A percentile compares a stretch with the other conserved stretches of the same genome.
Evolutionary conservation across 2,113 vertebrate species (phyloP).

Genomic region (Myotis brandtii): DNA sequence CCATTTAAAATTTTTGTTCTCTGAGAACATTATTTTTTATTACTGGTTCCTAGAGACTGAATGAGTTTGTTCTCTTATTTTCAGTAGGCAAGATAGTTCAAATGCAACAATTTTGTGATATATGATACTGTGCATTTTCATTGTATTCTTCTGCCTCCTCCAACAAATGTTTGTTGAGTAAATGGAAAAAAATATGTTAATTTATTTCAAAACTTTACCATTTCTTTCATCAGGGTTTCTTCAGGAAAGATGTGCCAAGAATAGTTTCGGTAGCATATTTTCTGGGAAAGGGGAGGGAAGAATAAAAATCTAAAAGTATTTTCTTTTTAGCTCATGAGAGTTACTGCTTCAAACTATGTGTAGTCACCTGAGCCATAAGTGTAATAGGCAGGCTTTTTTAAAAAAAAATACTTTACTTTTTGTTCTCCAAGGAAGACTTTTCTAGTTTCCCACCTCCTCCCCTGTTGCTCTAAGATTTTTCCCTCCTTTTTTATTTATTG

Average conservation of each 20-base stretch:
- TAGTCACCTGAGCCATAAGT: constrained; percentile 33
- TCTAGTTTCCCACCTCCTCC: background rate
- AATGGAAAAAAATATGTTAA: constrained; percentile 43
- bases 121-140: constrained; percentile 38
- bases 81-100: constrained; percentile 42
- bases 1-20: constrained; percentile 45
- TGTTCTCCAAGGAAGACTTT: constrained; percentile 44
- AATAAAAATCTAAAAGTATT: constrained; percentile 59
- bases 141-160: constrained; percentile 33
- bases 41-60: constrained; percentile 23
- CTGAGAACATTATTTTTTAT: constrained; percentile 34
- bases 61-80: constrained; percentile 48
- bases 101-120: constrained; percentile 26
- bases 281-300: constrained; percentile 39
- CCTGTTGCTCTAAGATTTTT: constrained; percentile 37
- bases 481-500: constrained; percentile 60
- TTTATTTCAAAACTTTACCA: constrained; percentile 58
- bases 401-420: constrained; percentile 57
- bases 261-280: constrained; percentile 29
- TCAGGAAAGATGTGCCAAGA: constrained; percentile 50
- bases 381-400: constrained; percentile 31
- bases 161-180: constrained; percentile 37
- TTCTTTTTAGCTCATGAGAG: constrained; percentile 57
- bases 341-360: constrained; percentile 41
- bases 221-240: constrained; percentile 33